phyloP scores from a whole-genome alignment of 2,888 invertebrate genomes.

The Drosophila nr. perissopoda region DNA sequence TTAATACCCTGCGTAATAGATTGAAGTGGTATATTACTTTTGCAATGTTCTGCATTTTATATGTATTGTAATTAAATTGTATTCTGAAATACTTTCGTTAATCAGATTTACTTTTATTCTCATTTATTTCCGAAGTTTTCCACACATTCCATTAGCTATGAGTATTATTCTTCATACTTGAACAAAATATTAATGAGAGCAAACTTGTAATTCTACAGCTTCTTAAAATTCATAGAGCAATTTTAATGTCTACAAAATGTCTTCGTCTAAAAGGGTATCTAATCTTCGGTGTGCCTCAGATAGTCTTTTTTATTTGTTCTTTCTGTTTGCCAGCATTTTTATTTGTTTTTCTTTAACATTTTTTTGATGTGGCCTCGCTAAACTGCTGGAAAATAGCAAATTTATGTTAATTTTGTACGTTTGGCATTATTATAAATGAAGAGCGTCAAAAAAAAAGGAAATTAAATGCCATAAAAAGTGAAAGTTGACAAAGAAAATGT shows the following conservation, averaged over 20 bases:
- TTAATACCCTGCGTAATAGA: not conserved
- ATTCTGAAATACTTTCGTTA: not conserved
- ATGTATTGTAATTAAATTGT: not conserved
- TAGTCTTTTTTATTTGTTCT: not conserved
- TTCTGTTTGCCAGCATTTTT: constrained; percentile 1
- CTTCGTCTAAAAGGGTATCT: not conserved
- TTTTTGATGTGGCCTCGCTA: constrained; percentile 39
- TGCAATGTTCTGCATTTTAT: not conserved
- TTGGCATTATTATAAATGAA: constrained; percentile 72
- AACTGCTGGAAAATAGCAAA: constrained; percentile 74
- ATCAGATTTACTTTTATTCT: no score
- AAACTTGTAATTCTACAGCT: not conserved
- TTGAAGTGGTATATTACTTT: not conserved
- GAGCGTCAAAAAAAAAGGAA: constrained; percentile 54
- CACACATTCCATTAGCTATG: not conserved
- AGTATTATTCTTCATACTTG: not conserved
- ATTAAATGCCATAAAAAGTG: constrained; percentile 74
- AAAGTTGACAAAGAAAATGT: constrained; percentile 55
- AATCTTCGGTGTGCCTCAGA: not conserved
- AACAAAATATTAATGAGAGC: not conserved
- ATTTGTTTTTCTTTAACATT: constrained; percentile 23
- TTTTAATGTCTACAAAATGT: not conserved
- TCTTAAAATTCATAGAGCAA: rapidly evolving
- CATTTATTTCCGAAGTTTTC: not conserved
- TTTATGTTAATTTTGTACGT: constrained; percentile 72